Base-by-base conservation (phyloP, 2,113 vertebrate species). In the Sisor rabdophorus region DNA sequence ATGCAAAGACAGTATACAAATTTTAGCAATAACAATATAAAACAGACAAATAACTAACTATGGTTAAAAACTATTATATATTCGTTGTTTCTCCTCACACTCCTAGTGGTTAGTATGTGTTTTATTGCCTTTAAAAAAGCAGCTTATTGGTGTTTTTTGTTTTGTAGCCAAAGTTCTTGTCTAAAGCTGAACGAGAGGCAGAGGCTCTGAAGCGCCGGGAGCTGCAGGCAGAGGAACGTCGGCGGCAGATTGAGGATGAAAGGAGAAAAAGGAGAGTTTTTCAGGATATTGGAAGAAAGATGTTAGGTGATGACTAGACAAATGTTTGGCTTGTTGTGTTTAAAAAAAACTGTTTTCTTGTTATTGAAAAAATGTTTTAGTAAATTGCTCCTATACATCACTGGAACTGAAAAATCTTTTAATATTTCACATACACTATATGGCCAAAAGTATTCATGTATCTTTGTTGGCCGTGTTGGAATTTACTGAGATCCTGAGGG, bases 231-330 rank as follows among this genome's bases (percentile, higher is more conserved):
- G 97, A 98, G 80, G 97, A 98, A 36, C 89, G 90, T n/a, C 94
- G 93, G 81, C 91, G 68, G 83, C 63, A 93, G 82, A 44, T 95
- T 16, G 97, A 98, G 0, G 97, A 98, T 0, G 97, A 99, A 82
- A 91, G 96, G 76, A 98, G 95, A 84, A 98, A 96, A 70, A 92
- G 96, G 67, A 94, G 97, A 69, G 89, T 95, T 52, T 99, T 98
- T 85, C 97, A 99, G 81, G 97, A 99, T 77, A 89, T 95, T 68
- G 97, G 97, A 56, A 94, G 96, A 84, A 98, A 98, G 88, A 98
- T 99, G 97, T 28, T 99, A 67, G 96, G 97, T 99, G 83, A 80
- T 91, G 77, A 16, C 61, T 11, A 40, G 32, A 71, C 11, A 36
- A 4, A 6, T 16, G 11, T 17, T 30, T 59, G 54, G 22, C 19